Evolutionary conservation across 2,113 vertebrate genomes (phyloP), one percentile per base, ranked within the genome.

Genomic region (Eurystomus gularis): DNA sequence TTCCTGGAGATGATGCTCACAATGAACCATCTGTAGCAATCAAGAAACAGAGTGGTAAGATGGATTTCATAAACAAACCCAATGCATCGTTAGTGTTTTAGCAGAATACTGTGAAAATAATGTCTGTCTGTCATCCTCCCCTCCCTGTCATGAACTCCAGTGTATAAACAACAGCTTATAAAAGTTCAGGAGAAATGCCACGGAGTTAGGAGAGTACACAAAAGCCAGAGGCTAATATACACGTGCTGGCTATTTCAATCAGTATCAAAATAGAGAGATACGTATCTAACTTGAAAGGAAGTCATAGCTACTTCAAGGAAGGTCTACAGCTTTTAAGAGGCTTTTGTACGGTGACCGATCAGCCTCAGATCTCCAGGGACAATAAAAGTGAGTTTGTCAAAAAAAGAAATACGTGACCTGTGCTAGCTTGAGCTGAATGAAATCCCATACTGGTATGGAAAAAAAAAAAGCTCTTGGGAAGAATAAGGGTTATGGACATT

Each of bases 81-180:
- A 58, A 25, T 25, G 24, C 5, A 61, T 24, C 23, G 10, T 28
- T n/a, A 58, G 24, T 52, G 40, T 57, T 95, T 79, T 29, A 94
- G 25, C 61, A 78, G 42, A 33, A 71, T 14, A 64, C 35, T 33
- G 24, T 60, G 51, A 61, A 78, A 71, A 40, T 15, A 33, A 21
- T 2, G 3, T 11, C 54, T 24, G 29, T 19, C 28, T 11, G 6
- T 20, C 6, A 5, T 21, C 5, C 2, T 19, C 29, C 29, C 13
- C 4, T 9, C 3, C 13, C 13, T 42, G 42, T 60, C 33, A n/a
- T 9, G 16, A 87, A 71, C 48, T 52, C 25, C 21, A 57, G 15
- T 11, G 13, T 35, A 33, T 11, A 62, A 84, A 66, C 26, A 75
- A 31, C 4, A 48, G 33, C 40, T 88, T 68, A 9, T 70, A 70